Evolutionary conservation across 2,888 invertebrate genomes (phyloP), one percentile per base, ranked within the genome.

Genomic region (Tenthredo scrophulariae): DNA sequence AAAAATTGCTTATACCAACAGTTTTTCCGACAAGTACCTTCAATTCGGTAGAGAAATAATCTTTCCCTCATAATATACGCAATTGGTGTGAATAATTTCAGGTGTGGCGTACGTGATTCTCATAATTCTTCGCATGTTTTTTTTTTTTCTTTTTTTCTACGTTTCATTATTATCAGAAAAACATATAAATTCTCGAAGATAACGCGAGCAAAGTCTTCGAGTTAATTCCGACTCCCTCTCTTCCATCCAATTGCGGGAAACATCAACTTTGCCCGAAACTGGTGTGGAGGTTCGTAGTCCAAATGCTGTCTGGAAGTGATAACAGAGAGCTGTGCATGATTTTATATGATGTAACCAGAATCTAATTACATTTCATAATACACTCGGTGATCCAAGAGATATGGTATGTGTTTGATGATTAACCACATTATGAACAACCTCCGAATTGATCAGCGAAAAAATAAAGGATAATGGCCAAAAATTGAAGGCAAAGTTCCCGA

Each of bases 271-370:
- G 82, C 82, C 65, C 82, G 43, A 82, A 82, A 40, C 6, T n/a
- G 22, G 37, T 33, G 18, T 37, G n/a, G 46, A 15, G 72, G 88
- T 87, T 86, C 87, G 87, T 85, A 89, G 88, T 89, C 88, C 88
- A 87, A 75, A 84, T 85, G 84, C 85, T 84, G 87, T 88, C 86
- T 88, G 86, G 86, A 85, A 86, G 86, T 86, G 88, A 89, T 89
- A 89, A 88, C 85, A n/a, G 22, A 43, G 9, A 74, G n/a, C 22
- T n/a, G 40, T 40, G 22, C 43, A 74, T 43, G n/a, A 43, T 74
- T 40, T 43, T 26, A 43, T 43, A 43, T 74, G 74, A 43, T 43
- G 22, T 22, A 43, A 74, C 74, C 13, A 29, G 22, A 74, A 74
- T 74, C 13, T 40, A 22, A 43, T 43, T 43, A 74, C 26, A 43